Evolutionary conservation across 2,888 invertebrate genomes (phyloP).

Genomic region (Dicranocentrus wangi): DNA sequence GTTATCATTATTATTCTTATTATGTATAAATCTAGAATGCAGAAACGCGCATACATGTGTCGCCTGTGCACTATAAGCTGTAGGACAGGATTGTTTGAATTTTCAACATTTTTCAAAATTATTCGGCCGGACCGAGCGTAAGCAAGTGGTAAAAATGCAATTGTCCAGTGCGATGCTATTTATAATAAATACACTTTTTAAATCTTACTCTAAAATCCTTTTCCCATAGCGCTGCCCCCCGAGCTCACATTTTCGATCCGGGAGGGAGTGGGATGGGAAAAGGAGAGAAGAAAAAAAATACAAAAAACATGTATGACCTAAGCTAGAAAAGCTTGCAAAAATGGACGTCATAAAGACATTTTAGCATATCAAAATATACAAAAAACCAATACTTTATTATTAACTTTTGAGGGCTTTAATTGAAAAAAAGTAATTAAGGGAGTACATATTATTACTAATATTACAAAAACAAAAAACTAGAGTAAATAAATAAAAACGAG

Average conservation of each 20-base stretch:
- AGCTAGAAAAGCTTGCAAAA: conserved; percentile 31
- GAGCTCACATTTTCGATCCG: too few relatives aligned
- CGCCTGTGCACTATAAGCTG: conserved; percentile 27
- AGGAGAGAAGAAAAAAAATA: conserved; percentile 14
- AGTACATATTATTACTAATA: background rate
- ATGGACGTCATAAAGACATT: conserved; percentile 65
- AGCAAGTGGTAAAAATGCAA: conserved; percentile 18
- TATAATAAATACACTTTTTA: background rate
- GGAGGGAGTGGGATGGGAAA: too few relatives aligned
- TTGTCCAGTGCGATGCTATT: conserved; percentile 37
- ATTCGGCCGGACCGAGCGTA: conserved; percentile 62
- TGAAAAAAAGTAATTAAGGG: background rate
- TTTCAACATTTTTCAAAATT: conserved; percentile 18
- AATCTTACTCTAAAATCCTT: too few relatives aligned
- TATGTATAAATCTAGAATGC: too few relatives aligned
- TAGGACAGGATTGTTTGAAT: conserved; percentile 5
- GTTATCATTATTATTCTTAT: too few relatives aligned
- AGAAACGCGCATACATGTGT: background rate
- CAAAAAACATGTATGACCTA: background rate
- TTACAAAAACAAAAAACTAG: background rate
- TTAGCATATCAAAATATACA: conserved; percentile 59
- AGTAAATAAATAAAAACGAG: background rate
- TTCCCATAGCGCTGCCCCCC: too few relatives aligned
- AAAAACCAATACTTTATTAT: conserved; percentile 29
- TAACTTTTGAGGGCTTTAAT: conserved; percentile 39